Evolutionary conservation across 2,888 invertebrate species (phyloP).

Genomic region (Exephanes ischioxanthus): DNA sequence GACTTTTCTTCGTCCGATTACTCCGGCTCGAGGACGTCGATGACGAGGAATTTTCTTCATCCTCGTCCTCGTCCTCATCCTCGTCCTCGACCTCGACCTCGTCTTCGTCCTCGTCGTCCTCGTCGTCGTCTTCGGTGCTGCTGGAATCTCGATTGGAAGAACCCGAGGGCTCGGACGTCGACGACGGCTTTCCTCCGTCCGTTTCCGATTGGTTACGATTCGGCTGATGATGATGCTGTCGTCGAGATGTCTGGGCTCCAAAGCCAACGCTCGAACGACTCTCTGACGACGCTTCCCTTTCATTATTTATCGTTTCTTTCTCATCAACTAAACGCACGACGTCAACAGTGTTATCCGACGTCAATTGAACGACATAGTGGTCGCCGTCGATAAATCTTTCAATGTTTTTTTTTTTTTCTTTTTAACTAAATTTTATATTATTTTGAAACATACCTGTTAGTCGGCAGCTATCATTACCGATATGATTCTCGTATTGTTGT

Average conservation of each 20-base stretch:
- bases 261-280: slow-evolving; percentile 79
- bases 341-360: slow-evolving; percentile 65
- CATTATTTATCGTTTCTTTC: slow-evolving; percentile 83
- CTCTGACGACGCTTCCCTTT: slow-evolving; percentile 82
- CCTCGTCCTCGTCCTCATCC: slow-evolving; percentile 11
- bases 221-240: slow-evolving; percentile 76
- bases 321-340: slow-evolving; percentile 82
- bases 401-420: slow-evolving; percentile 19
- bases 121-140: slow-evolving; percentile 55
- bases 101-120: slow-evolving; percentile 32
- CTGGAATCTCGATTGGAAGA: slow-evolving; percentile 73
- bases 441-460: slow-evolving; percentile 80
- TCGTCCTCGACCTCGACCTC: slow-evolving; percentile 40
- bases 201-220: slow-evolving; percentile 72
- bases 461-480: slow-evolving; percentile 82
- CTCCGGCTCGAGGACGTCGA: slow-evolving; percentile 62
- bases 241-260: slow-evolving; percentile 76
- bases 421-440: slow-evolving; percentile 31
- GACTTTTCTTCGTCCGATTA: slow-evolving; percentile 71
- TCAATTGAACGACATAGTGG: slow-evolving; percentile 59
- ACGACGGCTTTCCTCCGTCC: slow-evolving; percentile 35
- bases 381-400: slow-evolving; percentile 58
- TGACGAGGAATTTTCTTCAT: slow-evolving; percentile 36
- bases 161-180: slow-evolving; percentile 69
- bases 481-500: slow-evolving; percentile 79